phyloP scores from a whole-genome alignment of 2,797 vertebrate genomes.

The Malurus leucopterus region DNA sequence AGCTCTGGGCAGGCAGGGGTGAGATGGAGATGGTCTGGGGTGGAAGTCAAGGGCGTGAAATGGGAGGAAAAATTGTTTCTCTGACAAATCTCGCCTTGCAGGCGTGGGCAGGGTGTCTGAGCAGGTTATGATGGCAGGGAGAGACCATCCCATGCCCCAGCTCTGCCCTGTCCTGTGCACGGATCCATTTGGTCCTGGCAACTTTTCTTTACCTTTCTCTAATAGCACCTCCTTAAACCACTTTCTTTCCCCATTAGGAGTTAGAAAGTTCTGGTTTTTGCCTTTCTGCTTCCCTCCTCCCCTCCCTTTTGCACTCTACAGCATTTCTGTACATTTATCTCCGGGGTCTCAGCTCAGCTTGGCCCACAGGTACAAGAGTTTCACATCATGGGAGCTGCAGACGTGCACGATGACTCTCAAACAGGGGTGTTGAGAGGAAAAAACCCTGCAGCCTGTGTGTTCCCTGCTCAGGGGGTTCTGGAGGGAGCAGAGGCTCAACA shows the following conservation, averaged over 20 bases:
- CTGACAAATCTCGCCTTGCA: neutral
- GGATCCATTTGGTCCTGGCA: neutral
- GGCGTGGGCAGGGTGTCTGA: neutral
- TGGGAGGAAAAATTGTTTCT: neutral
- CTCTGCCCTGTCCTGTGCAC: fast-evolving
- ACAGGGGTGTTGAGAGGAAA: neutral
- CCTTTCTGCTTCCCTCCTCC: neutral
- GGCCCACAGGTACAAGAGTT: neutral
- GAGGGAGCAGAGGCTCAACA: neutral
- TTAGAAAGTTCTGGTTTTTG: neutral
- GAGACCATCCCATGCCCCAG: neutral
- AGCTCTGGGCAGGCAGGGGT: neutral
- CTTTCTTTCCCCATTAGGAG: neutral
- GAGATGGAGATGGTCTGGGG: neutral
- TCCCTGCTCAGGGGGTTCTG: neutral
- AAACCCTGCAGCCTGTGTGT: neutral
- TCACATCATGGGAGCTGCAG: neutral
- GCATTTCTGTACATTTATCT: neutral
- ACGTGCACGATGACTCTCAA: neutral
- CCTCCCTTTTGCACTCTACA: neutral
- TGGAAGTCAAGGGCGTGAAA: neutral
- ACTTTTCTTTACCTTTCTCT: neutral
- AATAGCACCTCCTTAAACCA: neutral
- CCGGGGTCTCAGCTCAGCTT: neutral
- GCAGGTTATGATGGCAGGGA: neutral